These are phyloP conservation scores for Macrosteles quadrilineatus DNA, from an alignment of 1,140 invertebrate species.

Conservation along the genomic window DNA sequence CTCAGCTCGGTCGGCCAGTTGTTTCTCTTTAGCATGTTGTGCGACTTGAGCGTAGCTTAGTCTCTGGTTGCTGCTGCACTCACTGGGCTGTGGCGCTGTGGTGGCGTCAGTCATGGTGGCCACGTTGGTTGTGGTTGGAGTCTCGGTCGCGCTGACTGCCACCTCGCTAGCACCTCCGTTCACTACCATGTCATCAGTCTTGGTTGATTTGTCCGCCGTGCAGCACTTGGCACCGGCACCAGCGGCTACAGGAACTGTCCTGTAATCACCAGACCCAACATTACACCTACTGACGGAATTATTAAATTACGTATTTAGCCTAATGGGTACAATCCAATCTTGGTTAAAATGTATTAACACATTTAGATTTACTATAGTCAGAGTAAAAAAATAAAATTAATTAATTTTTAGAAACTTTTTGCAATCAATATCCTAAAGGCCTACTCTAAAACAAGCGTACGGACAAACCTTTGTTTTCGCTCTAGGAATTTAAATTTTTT, in stretches of 20 bases:
- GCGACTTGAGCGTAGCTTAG: conserved; percentile 85
- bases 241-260: conserved; percentile 45
- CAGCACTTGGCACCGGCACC: conserved; percentile 47
- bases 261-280: background rate
- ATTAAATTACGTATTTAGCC: background rate
- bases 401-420: no score
- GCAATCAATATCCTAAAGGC: no score
- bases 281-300: background rate
- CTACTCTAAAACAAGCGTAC: no score
- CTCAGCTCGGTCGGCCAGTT: conserved; percentile 24
- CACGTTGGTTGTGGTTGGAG: conserved; percentile 33
- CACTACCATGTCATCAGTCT: conserved; percentile 53
- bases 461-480: no score
- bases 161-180: conserved; percentile 38
- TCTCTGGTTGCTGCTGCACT: conserved; percentile 49
- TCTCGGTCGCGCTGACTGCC: conserved; percentile 28
- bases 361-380: background rate
- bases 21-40: conserved; percentile 65
- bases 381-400: no score
- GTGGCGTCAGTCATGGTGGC: conserved; percentile 37
- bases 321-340: background rate
- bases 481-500: no score
- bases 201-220: conserved; percentile 57
- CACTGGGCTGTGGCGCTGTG: conserved; percentile 49
- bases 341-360: no score